Conservation (phyloP, 1,140 invertebrate species). For the Drosophila truncata region DNA sequence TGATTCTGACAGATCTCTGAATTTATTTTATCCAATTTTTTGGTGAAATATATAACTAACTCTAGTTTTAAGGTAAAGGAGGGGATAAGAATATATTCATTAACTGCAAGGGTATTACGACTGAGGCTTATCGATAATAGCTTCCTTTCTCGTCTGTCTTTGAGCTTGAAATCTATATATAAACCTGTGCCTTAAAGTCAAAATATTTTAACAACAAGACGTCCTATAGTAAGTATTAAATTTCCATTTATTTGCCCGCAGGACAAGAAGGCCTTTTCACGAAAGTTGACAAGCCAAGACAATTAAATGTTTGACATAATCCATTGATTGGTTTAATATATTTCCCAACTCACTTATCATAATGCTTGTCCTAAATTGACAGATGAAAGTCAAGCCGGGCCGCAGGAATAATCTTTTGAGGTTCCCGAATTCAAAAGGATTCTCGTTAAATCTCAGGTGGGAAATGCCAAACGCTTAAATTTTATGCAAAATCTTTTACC, state of each 20-base stretch:
- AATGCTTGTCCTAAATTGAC: constrained; percentile 52
- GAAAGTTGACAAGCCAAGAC: constrained; percentile 29
- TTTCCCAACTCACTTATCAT: constrained; percentile 19
- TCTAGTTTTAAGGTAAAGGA: too few relatives aligned
- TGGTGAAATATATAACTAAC: too few relatives aligned
- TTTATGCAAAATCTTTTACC: constrained; percentile 65
- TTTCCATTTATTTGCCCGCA: neutral
- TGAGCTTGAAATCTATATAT: neutral
- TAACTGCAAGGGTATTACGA: neutral
- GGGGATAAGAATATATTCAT: too few relatives aligned
- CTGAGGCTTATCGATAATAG: neutral
- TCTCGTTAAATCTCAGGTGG: constrained; percentile 36
- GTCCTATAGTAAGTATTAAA: neutral
- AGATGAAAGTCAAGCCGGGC: constrained; percentile 36
- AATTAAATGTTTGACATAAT: constrained; percentile 36
- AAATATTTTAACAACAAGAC: neutral
- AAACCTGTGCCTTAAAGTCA: neutral
- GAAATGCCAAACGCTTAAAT: constrained; percentile 29
- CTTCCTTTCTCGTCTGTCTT: neutral
- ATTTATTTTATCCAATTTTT: too few relatives aligned
- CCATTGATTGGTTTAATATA: constrained; percentile 46
- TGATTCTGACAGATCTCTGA: too few relatives aligned
- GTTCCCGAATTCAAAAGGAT: constrained; percentile 4
- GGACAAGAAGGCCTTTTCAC: neutral
- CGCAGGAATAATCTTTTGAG: constrained; percentile 18